These are phyloP conservation scores for Heterocephalus glaber DNA, from an alignment of 2,113 vertebrate species.

Conservation along the genomic window DNA sequence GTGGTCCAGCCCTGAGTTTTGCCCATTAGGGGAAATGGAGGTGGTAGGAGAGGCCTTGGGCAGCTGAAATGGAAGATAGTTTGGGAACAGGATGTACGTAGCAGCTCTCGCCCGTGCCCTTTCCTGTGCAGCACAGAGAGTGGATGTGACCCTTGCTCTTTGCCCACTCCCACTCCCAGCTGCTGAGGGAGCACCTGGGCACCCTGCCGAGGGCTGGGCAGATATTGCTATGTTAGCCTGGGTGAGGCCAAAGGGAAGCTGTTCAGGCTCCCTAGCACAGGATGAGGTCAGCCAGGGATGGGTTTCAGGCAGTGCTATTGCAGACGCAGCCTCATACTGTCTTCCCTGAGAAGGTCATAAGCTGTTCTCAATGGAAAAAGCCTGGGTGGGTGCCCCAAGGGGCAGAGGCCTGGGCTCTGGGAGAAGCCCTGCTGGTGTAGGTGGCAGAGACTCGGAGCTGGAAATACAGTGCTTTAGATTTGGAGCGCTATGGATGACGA, in stretches of 20 bases:
- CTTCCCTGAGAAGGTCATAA: not conserved
- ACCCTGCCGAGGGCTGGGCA: not conserved
- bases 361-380: not conserved
- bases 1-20: not conserved
- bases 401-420: not conserved
- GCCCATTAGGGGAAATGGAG: slow-evolving; percentile 22
- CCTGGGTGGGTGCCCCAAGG: not conserved
- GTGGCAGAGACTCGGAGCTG: not conserved
- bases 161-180: not conserved
- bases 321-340: not conserved
- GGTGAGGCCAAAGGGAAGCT: slow-evolving; percentile 39
- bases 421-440: not conserved
- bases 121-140: slow-evolving; percentile 56
- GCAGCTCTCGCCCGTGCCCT: not conserved
- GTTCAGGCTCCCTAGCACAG: not conserved
- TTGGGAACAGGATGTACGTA: slow-evolving; percentile 64
- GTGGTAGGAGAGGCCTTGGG: not conserved
- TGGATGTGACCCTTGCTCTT: slow-evolving; percentile 38
- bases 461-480: not conserved
- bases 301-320: slow-evolving; percentile 18
- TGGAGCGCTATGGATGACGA: not conserved
- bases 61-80: slow-evolving; percentile 14
- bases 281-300: slow-evolving; percentile 44
- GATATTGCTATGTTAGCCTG: slow-evolving; percentile 9
- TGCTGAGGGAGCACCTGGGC: slow-evolving; percentile 10